phyloP scores from a whole-genome alignment of 2,797 vertebrate species.

The Paguma larvata region DNA sequence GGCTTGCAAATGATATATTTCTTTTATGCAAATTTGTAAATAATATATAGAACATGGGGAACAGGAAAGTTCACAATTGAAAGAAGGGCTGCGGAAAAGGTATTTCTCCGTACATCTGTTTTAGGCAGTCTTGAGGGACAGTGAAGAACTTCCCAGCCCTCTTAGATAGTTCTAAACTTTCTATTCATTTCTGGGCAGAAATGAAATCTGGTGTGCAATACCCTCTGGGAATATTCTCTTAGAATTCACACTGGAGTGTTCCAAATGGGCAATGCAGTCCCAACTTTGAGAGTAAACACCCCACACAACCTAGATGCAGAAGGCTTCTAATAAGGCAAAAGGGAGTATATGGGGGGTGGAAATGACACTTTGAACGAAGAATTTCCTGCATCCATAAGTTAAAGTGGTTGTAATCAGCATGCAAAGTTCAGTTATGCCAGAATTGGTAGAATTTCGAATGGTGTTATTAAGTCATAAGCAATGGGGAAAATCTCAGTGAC shows the following conservation, averaged over 20 bases:
- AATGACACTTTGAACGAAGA: conserved; percentile 9
- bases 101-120: background rate
- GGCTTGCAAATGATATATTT: conserved; percentile 54
- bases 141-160: background rate
- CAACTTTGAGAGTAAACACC: background rate
- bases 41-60: background rate
- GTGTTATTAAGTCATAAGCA: background rate
- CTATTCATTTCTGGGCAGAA: conserved; percentile 12
- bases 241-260: conserved; percentile 12
- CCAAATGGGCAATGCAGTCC: background rate
- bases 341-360: background rate
- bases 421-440: conserved; percentile 1
- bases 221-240: background rate
- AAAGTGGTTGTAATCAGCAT: background rate
- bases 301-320: conserved; percentile 6
- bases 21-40: conserved; percentile 57
- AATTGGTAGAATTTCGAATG: background rate
- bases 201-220: background rate
- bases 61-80: background rate
- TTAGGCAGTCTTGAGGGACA: background rate
- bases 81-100: background rate
- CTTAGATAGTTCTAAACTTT: background rate
- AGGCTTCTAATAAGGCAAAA: conserved; percentile 54
- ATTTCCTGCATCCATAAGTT: background rate
- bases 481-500: background rate